These are phyloP conservation scores for Ischnus inquisitorius DNA, from an alignment of 2,888 invertebrate genomes.

Conservation along the genomic window DNA sequence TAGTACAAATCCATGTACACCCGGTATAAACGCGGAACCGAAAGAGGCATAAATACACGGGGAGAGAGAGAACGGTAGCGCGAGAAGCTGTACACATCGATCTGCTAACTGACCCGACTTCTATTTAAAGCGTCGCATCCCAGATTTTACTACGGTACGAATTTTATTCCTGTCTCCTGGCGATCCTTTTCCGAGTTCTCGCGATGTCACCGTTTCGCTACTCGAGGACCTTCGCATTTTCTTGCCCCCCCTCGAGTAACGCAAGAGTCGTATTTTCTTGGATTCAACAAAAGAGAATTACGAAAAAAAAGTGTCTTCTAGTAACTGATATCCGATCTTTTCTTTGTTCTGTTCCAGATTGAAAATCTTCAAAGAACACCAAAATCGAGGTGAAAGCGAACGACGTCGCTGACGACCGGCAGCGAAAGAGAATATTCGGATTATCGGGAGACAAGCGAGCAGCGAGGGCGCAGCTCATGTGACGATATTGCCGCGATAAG, in stretches of 20 bases:
- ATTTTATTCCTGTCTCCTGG: conserved; percentile 66
- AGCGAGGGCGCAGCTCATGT: conserved; percentile 14
- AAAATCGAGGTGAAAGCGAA: background rate
- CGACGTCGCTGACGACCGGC: conserved; percentile 6
- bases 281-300: background rate
- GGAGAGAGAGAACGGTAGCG: conserved; percentile 33
- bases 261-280: background rate
- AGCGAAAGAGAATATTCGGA: conserved; percentile 5
- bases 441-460: conserved; percentile 14
- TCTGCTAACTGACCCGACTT: conserved; percentile 70
- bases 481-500: conserved; percentile 21
- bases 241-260: background rate
- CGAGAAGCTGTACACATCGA: conserved; percentile 63
- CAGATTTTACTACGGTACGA: conserved; percentile 71
- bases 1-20: background rate
- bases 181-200: conserved; percentile 24
- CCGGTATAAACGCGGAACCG: background rate
- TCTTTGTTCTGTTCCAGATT: conserved; percentile 56
- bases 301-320: background rate
- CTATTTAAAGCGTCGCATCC: conserved; percentile 71
- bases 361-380: conserved; percentile 25
- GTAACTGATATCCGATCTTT: background rate
- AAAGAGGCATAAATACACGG: conserved; percentile 10
- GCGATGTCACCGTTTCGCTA: background rate
- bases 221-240: conserved; percentile 5